Percentiles rank a stretch among this genome's conserved stretches.
Evolutionary conservation across 2,113 vertebrate genomes (phyloP).

Genomic region (Neogale vison): DNA sequence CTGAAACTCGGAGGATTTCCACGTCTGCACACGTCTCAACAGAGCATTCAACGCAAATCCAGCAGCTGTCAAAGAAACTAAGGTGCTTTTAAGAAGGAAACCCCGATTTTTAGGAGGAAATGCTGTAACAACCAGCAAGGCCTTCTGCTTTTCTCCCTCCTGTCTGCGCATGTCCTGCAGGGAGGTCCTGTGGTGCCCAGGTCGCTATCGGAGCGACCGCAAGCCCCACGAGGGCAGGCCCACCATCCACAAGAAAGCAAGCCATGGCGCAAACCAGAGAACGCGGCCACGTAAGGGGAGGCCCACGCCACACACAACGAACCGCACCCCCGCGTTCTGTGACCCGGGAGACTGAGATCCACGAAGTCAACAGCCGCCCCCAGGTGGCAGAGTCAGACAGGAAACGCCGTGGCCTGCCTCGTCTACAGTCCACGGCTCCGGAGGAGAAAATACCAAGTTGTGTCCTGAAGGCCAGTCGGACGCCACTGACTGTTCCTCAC

Average conservation of each 20-base stretch:
- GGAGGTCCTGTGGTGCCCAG: neutral
- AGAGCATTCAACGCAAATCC: neutral
- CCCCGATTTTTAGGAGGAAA: neutral
- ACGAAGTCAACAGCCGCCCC: neutral
- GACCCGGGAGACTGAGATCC: slow-evolving; percentile 2
- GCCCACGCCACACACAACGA: accelerated
- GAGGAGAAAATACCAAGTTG: neutral
- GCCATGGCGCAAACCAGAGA: neutral
- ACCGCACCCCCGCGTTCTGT: neutral
- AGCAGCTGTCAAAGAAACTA: neutral
- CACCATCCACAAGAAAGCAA: neutral
- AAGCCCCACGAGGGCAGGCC: neutral
- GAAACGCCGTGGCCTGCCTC: neutral
- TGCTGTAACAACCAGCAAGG: neutral
- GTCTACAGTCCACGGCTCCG: neutral
- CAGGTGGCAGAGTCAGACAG: neutral
- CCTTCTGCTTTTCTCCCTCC: neutral
- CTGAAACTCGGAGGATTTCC: neutral
- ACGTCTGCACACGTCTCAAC: neutral
- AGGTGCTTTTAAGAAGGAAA: slow-evolving; percentile 29
- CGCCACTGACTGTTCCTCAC: neutral
- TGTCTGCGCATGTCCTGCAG: neutral
- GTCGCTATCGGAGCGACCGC: neutral
- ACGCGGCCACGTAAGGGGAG: neutral
- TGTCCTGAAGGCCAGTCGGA: slow-evolving; percentile 1